Evolutionary conservation across 2,113 vertebrate species (phyloP).

Genomic region (Paracanthobrama guichenoti): DNA sequence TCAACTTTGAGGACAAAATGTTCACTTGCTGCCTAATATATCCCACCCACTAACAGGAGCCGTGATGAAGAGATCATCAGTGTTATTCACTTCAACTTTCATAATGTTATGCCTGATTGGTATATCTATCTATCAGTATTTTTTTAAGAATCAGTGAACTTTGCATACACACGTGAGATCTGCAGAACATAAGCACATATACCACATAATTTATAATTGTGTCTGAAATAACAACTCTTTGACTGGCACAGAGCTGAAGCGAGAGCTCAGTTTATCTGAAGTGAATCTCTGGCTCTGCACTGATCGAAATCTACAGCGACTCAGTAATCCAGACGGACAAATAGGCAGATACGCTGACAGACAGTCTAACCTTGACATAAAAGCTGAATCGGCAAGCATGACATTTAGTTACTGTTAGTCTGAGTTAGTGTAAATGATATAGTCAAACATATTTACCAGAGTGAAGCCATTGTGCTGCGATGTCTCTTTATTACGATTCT

Average conservation of each 20-base stretch:
- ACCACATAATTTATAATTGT: neutral
- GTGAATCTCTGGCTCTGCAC: neutral
- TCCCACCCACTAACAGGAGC: too few species aligned
- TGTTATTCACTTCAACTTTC: too few species aligned
- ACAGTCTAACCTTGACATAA: neutral
- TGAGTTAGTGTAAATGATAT: constrained; percentile 39
- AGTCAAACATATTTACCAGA: constrained; percentile 62
- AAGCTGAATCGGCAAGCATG: constrained; percentile 11
- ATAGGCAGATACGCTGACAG: neutral
- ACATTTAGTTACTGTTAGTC: constrained; percentile 10
- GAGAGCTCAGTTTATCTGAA: constrained; percentile 12
- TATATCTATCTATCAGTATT: neutral
- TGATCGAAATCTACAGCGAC: neutral
- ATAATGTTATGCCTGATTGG: too few species aligned
- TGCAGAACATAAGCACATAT: neutral
- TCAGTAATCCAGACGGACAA: neutral
- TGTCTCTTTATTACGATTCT: constrained; percentile 62
- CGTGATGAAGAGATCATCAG: too few species aligned
- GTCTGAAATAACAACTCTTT: neutral
- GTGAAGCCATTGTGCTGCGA: constrained; percentile 58
- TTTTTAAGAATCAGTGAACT: neutral
- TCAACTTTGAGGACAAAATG: too few species aligned
- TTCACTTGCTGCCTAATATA: too few species aligned
- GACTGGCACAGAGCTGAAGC: neutral
- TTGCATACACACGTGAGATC: neutral